phyloP scores from a whole-genome alignment of 2,797 vertebrate genomes.

The Phyllotis vaccarum region DNA sequence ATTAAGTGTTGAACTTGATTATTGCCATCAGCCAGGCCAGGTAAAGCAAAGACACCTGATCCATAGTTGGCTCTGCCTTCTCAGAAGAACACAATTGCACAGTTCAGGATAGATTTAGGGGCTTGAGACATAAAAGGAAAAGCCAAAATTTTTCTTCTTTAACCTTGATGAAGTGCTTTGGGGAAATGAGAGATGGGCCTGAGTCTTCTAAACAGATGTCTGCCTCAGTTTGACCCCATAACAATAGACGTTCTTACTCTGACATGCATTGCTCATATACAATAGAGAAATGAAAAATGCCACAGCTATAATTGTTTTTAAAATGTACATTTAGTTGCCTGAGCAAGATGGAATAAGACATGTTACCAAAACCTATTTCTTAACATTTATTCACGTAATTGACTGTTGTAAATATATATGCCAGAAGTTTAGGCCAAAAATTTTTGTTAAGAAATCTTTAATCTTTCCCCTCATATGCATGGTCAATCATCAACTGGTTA shows the following conservation, averaged over 20 bases:
- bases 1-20: constrained; percentile 66
- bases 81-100: constrained; percentile 63
- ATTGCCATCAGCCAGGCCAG: constrained; percentile 39
- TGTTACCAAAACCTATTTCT: constrained; percentile 14
- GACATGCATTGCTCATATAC: not conserved
- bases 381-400: constrained; percentile 44
- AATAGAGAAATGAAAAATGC: not conserved
- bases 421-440: constrained; percentile 12
- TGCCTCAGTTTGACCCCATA: constrained; percentile 19
- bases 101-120: constrained; percentile 36
- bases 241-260: not conserved
- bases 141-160: constrained; percentile 73
- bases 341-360: constrained; percentile 23
- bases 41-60: constrained; percentile 63
- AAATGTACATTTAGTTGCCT: constrained; percentile 31
- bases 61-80: constrained; percentile 41
- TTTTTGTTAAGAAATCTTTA: constrained; percentile 51
- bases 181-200: constrained; percentile 63
- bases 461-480: constrained; percentile 14
- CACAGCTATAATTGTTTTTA: not conserved
- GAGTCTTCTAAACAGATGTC: constrained; percentile 65
- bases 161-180: constrained; percentile 65
- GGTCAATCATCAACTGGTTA: constrained; percentile 24
- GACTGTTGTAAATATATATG: constrained; percentile 18
- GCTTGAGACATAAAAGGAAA: constrained; percentile 50